A percentile compares a stretch with the other conserved stretches of the same genome.
These are phyloP conservation scores for Lordiphosa mommai DNA, from an alignment of 1,140 invertebrate species.

Conservation along the genomic window DNA sequence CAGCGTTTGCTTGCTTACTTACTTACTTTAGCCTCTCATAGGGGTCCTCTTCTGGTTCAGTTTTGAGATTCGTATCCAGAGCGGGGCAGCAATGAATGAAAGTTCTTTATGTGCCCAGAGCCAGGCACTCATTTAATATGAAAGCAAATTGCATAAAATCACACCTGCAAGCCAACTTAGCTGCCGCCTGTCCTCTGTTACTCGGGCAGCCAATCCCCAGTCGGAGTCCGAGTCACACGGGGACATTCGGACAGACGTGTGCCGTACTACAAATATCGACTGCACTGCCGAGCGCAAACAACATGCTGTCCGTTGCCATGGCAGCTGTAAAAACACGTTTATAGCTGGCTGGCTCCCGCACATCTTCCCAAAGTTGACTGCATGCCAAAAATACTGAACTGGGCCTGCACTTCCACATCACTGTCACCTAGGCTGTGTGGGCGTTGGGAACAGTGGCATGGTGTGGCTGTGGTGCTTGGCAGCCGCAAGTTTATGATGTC, in stretches of 20 bases:
- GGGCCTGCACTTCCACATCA: conserved; percentile 21
- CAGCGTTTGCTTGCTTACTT: conserved; percentile 77
- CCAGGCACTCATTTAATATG: conserved; percentile 75
- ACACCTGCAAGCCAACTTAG: conserved; percentile 75
- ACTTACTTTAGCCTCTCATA: conserved; percentile 64
- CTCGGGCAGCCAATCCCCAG: conserved; percentile 64
- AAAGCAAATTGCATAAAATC: conserved; percentile 79
- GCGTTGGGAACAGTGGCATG: conserved; percentile 14
- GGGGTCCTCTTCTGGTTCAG: conserved; percentile 19
- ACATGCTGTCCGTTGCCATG: conserved; percentile 47
- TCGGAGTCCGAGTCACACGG: conserved; percentile 10
- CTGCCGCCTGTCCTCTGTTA: conserved; percentile 39
- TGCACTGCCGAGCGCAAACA: conserved; percentile 47
- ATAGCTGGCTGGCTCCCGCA: conserved; percentile 18
- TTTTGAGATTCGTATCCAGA: conserved; percentile 15
- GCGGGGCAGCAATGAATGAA: conserved; percentile 56
- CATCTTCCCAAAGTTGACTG: conserved; percentile 48
- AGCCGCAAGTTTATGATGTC: conserved; percentile 65
- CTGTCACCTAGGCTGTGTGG: conserved; percentile 24
- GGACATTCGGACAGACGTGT: conserved; percentile 19
- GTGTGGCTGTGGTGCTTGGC: background rate
- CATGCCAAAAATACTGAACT: conserved; percentile 54
- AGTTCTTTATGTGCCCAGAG: conserved; percentile 50
- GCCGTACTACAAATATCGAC: conserved; percentile 67
- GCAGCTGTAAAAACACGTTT: conserved; percentile 71